Evolutionary conservation across 2,113 vertebrate genomes (phyloP).

Genomic region (Pseudorasbora parva): DNA sequence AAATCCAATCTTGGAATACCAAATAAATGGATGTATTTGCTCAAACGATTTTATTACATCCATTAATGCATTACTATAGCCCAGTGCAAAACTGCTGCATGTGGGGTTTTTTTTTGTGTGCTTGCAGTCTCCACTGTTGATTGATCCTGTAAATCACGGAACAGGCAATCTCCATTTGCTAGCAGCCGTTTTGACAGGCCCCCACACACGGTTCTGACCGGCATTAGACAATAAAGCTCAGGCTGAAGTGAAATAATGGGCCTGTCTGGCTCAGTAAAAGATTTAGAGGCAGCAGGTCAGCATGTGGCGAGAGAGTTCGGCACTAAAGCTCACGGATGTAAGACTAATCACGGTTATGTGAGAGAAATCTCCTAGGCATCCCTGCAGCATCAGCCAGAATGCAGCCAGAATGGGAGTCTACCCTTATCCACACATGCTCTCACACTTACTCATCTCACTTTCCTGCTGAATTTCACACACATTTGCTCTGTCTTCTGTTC

Average conservation of each 20-base stretch:
- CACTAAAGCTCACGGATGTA: slow-evolving; percentile 18
- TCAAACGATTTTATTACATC: slow-evolving; percentile 21
- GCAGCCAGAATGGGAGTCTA: background rate
- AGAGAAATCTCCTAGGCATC: slow-evolving; percentile 42
- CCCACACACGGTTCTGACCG: slow-evolving; percentile 25
- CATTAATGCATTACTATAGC: slow-evolving; percentile 10
- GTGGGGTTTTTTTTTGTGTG: background rate
- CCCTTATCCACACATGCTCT: background rate
- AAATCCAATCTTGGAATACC: background rate
- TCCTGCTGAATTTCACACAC: background rate
- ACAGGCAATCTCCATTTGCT: slow-evolving; percentile 42
- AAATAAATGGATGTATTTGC: background rate
- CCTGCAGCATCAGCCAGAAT: slow-evolving; percentile 35
- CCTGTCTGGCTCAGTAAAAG: slow-evolving; percentile 45
- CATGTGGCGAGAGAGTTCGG: slow-evolving; percentile 39
- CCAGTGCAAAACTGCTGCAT: background rate
- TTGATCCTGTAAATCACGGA: slow-evolving; percentile 49
- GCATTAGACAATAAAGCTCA: slow-evolving; percentile 48
- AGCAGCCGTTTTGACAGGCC: slow-evolving; percentile 28
- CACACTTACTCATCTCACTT: slow-evolving; percentile 24
- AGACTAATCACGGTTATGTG: slow-evolving; percentile 41
- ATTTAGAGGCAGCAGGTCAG: slow-evolving; percentile 55
- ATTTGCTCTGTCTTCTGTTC: background rate
- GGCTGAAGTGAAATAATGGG: slow-evolving; percentile 52
- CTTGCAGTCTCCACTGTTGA: slow-evolving; percentile 24